Evolutionary conservation across 1,140 invertebrate species (phyloP), one percentile per base, ranked within the genome.

Genomic region (Cotesia glomerata): DNA sequence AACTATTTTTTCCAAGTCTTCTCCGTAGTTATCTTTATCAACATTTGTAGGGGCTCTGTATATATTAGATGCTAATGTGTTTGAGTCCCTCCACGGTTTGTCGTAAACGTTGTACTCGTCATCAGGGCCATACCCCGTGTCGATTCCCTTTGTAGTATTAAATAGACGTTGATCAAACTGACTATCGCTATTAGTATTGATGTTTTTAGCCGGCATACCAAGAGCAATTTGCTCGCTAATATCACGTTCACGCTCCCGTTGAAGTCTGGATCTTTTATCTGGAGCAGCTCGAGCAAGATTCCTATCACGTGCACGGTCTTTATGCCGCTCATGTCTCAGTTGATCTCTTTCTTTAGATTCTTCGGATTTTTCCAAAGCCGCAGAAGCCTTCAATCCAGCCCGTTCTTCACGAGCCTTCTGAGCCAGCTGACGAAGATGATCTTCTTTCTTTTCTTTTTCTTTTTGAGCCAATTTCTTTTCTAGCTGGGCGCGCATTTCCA

Each of bases 201-300:
- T 80, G 4, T 91, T 90, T 80, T 97, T 96, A 3, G 96, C 95
- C 0, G 98, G 98, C 82, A 99, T 85, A 4, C 98, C 98, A 4
- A 99, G 88, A 0, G 98, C 98, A 80, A 99, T 99, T 88, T 99
- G 96, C 84, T 99, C 98, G 73, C 96, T 98, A 69, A 99, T 98
- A 84, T 99, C 98, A 26, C 98, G 90, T 78, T 99, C 98, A 3
- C 96, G 89, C 79, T 99, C 96, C 36, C 94, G 90, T 78, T 97
- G 95, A 65, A 99, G 83, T 79, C 95, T 94, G 4, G 94, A 93
- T 72, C 95, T 90, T 82, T 98, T 98, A 81, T 99, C 97, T 0
- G 97, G 97, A 13, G 96, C 97, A 32, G 96, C 97, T 73, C 97
- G 89, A 0, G 95, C 92, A 61, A 99, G 88, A 87, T 99, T 99